Evolutionary conservation across 2,113 vertebrate species (phyloP), one percentile per base, ranked within the genome.

Genomic region (Burhinus oedicnemus): DNA sequence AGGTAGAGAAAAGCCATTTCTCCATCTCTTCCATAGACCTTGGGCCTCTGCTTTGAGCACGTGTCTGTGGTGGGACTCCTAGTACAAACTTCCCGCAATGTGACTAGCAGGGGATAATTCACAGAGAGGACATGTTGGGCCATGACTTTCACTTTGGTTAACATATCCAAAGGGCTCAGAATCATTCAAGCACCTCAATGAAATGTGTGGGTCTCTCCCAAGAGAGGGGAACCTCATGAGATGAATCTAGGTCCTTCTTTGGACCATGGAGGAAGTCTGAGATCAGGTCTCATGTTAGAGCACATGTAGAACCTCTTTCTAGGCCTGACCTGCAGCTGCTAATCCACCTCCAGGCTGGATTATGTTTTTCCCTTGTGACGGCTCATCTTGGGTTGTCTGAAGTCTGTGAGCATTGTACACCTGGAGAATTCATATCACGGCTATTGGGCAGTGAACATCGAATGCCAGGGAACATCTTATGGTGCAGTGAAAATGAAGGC

Each of bases 71-170:
- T 64, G 29, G 52, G 76, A 55, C 22, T 70, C 38, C 64, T 26
- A 4, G 6, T 26, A 17, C 7, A 9, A 20, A 45, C 34, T 40
- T 57, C 7, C 34, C 2, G 0, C 13, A 2, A 9, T 40, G 29
- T 1, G 4, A 12, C 27, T 38, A 40, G 17, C 2, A 1, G 29
- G 40, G 57, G 14, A 18, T 64, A 34, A 64, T 64, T 55, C 22
- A 32, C 47, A 55, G 75, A 12, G 11, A 80, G 34, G 55, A 4
- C 57, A 23, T 6, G 8, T 12, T 40, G 65, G 18, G 47, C 65
- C 18, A 13, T 40, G 3, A 9, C 66, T 55, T 80, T 47, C 22
- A 29, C 66, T 71, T 62, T 40, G 15, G 7, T 40, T 47, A 47
- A 40, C 49, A 40, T 12, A 60, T 30, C 30, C 54, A 62, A 40